Evolutionary conservation across 2,797 vertebrate genomes (phyloP), one percentile per base, ranked within the genome.

Genomic region (Sebastes goodei): DNA sequence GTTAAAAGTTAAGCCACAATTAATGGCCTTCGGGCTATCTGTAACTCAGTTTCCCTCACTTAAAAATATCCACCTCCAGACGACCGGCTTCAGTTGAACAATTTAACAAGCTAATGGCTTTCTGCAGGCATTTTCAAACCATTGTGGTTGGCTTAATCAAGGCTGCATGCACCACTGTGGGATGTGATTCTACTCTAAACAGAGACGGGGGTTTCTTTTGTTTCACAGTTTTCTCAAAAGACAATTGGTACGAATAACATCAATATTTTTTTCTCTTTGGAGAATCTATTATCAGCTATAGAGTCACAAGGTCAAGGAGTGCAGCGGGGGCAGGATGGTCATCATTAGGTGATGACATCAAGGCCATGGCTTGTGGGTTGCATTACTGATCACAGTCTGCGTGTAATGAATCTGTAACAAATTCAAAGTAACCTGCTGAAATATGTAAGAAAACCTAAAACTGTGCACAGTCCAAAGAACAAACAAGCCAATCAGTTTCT

Each of bases 401-500:
- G 21, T 71, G 12, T 67, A 82, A 86, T 86, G 33, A 82, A 80
- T 76, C 55, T 57, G 30, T 46, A 84, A 79, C 70, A 65, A 78
- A 73, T 82, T 86, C 56, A 75, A 72, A 74, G 75, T 62, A 77
- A 68, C 52, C 60, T 53, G 21, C 12, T 74, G 33, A 71, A 84
- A 80, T 25, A 14, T 70, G 46, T 25, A 62, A 30, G 59, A 75
- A 83, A 81, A 46, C 27, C 52, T 46, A 61, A 63, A 77, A 57
- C 59, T 74, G 68, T 74, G 52, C 69, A 25, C 38, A 33, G 71
- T 63, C 38, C 62, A 80, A 64, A 74, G 68, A 86, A 82, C 72
- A 89, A 89, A 84, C 76, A 83, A 78, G 62, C 59, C 53, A 81
- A 83, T 86, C 66, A 74, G 66, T 89, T 80, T 83, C 27, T 74